Evolutionary conservation across 1,140 invertebrate genomes (phyloP).

Genomic region (Drosophila micromelanica): DNA sequence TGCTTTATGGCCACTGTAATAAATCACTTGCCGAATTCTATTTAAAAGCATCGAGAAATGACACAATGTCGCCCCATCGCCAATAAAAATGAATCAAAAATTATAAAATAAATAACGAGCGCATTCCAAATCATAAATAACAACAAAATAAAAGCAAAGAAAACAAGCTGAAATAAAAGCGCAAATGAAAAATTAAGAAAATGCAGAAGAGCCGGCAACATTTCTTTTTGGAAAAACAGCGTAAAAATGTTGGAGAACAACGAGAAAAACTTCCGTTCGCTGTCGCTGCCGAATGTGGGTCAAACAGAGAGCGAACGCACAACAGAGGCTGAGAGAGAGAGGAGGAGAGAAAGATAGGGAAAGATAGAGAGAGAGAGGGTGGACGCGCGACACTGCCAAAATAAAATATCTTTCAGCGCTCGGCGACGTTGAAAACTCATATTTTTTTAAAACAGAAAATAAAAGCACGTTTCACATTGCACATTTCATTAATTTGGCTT

Average conservation of each 20-base stretch:
- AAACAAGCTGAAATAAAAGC: constrained; percentile 1
- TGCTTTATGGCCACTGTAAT: constrained; percentile 52
- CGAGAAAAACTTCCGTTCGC: constrained; percentile 71
- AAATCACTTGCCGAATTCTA: constrained; percentile 65
- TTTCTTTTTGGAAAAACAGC: constrained; percentile 37
- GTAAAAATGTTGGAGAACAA: constrained; percentile 31
- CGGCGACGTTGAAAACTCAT: constrained; percentile 28
- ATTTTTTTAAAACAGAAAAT: constrained; percentile 30
- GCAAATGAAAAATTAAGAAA: constrained; percentile 5
- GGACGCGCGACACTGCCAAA: constrained; percentile 61
- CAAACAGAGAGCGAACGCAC: constrained; percentile 14
- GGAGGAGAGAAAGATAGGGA: constrained; percentile 24
- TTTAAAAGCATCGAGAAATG: constrained; percentile 68
- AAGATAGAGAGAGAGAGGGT: neutral
- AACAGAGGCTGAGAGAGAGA: constrained; percentile 12
- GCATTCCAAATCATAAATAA: constrained; percentile 64
- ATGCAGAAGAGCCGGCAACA: constrained; percentile 29
- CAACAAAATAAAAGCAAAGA: constrained; percentile 4
- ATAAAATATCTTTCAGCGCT: constrained; percentile 65
- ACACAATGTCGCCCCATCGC: constrained; percentile 66
- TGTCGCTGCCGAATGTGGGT: constrained; percentile 44
- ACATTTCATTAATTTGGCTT: constrained; percentile 50
- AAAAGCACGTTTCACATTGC: constrained; percentile 53
- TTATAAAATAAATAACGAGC: constrained; percentile 78
- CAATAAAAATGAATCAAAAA: constrained; percentile 83